Percentiles rank a stretch among this genome's conserved stretches.
phyloP scores from a whole-genome alignment of 1,140 invertebrate species.

The Sminthurides bifidus region DNA sequence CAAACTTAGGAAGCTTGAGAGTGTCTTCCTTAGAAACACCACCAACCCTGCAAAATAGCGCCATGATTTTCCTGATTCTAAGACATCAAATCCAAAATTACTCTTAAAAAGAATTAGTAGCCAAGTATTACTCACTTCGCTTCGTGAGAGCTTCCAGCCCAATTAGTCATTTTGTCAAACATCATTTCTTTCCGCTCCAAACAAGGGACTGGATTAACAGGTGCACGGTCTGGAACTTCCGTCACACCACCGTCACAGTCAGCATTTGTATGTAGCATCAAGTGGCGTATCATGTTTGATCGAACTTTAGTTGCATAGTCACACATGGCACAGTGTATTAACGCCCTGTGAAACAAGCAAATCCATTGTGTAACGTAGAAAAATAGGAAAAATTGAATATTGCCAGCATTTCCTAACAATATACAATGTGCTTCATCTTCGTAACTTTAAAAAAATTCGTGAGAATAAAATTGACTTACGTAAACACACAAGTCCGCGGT shows the following conservation, averaged over 20 bases:
- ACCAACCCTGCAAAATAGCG: constrained; percentile 1
- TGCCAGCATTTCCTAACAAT: no score
- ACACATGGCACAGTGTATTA: constrained; percentile 52
- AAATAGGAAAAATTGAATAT: no score
- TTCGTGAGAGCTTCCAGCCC: constrained; percentile 56
- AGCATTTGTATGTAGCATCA: constrained; percentile 45
- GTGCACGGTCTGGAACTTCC: constrained; percentile 32
- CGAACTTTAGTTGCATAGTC: constrained; percentile 58
- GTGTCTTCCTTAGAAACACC: constrained; percentile 23
- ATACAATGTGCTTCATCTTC: not conserved
- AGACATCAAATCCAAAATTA: not conserved
- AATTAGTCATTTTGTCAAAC: constrained; percentile 73
- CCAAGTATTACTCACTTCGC: constrained; percentile 34
- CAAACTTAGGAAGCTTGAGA: constrained; percentile 45
- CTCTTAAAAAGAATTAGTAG: not conserved
- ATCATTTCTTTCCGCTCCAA: constrained; percentile 61
- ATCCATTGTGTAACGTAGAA: no score
- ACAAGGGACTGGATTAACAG: constrained; percentile 67
- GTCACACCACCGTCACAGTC: constrained; percentile 41
- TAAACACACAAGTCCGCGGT: constrained; percentile 52
- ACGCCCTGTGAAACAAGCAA: constrained; percentile 13
- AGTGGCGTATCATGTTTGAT: constrained; percentile 57
- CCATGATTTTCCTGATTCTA: not conserved
- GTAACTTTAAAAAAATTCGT: not conserved
- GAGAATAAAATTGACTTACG: constrained; percentile 35